Percentiles rank a stretch among this genome's conserved stretches.
These are phyloP conservation scores for Bos indicus DNA, from an alignment of 2,113 vertebrate species.

Conservation along the genomic window DNA sequence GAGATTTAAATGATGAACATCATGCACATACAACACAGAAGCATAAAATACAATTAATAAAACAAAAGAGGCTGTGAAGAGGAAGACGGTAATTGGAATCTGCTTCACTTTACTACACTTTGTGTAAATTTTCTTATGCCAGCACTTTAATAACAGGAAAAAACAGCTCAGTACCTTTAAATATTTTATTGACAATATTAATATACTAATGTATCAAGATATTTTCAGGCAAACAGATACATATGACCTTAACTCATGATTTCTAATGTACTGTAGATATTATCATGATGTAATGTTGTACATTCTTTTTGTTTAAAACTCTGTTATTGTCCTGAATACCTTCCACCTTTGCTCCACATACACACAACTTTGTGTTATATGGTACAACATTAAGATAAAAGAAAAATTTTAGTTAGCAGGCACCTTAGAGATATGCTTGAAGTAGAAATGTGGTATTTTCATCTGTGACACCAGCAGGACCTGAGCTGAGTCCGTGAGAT, in stretches of 20 bases:
- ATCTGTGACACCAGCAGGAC: background rate
- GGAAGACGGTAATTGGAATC: background rate
- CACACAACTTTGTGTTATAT: background rate
- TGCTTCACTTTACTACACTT: background rate
- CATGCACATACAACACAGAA: background rate
- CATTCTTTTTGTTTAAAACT: background rate
- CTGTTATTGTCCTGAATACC: background rate
- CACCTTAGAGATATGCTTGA: background rate
- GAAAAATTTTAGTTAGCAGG: background rate
- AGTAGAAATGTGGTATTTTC: background rate
- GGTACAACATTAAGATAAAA: background rate
- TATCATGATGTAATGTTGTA: background rate
- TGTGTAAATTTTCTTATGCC: background rate
- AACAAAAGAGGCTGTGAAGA: background rate
- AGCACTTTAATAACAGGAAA: background rate
- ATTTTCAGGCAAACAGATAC: background rate
- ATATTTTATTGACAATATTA: constrained; percentile 11
- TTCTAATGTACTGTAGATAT: background rate
- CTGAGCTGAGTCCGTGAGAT: background rate
- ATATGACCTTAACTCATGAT: background rate
- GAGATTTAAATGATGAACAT: background rate
- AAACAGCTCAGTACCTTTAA: background rate
- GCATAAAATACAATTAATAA: background rate
- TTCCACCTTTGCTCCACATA: background rate
- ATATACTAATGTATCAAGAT: background rate